Evolutionary conservation across 2,113 vertebrate species (phyloP).

Genomic region (Syrmaticus mikado): DNA sequence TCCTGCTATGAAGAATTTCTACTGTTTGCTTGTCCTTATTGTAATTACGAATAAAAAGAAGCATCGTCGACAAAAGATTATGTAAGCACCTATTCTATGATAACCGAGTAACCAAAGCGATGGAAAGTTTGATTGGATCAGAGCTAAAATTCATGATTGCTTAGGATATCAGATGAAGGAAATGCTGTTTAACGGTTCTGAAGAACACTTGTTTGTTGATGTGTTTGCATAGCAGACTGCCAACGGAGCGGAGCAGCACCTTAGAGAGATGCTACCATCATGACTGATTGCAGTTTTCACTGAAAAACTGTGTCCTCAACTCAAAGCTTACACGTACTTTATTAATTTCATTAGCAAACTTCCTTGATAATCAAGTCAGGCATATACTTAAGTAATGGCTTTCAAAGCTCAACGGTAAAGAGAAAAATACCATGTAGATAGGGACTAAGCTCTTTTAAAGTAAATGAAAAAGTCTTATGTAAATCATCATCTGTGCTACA

Average conservation of each 20-base stretch:
- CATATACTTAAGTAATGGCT: background rate
- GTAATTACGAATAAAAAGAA: background rate
- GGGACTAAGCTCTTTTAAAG: background rate
- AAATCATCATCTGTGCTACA: background rate
- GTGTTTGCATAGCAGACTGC: background rate
- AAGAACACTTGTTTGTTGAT: background rate
- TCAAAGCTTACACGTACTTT: conserved; percentile 21
- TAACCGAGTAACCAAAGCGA: background rate
- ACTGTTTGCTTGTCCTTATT: background rate
- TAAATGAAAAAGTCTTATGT: background rate
- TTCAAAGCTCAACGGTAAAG: background rate
- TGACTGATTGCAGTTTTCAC: background rate
- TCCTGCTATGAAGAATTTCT: background rate
- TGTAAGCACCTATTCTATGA: background rate
- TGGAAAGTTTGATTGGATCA: background rate
- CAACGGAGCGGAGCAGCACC: background rate
- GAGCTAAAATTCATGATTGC: background rate
- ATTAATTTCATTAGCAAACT: conserved; percentile 15
- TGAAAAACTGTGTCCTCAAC: conserved; percentile 11
- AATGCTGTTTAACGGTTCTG: background rate
- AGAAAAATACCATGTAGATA: background rate
- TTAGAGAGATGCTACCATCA: background rate
- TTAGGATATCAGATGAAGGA: background rate
- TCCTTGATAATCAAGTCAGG: background rate
- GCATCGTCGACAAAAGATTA: background rate